phyloP scores from a whole-genome alignment of 2,797 vertebrate genomes.

The Pseudochromis fuscus region DNA sequence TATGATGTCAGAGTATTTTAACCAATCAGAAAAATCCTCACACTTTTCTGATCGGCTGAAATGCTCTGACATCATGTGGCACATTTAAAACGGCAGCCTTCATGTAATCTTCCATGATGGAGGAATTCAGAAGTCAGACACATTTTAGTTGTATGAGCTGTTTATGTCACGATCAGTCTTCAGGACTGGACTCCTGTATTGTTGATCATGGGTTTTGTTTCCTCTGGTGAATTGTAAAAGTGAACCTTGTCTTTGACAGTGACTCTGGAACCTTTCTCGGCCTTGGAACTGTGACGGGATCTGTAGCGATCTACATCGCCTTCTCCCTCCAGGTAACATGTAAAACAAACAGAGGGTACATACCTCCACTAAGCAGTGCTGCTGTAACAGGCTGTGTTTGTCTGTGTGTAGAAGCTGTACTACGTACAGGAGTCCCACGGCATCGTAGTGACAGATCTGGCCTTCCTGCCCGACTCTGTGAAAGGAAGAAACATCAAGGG shows the following conservation, averaged over 20 bases:
- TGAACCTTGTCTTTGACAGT: constrained; percentile 78
- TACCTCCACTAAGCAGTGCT: not conserved
- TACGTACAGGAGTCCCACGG: constrained; percentile 93
- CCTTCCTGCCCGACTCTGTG: constrained; percentile 88
- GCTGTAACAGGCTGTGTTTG: not conserved
- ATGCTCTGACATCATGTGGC: too few species aligned
- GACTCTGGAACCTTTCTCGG: constrained; percentile 96
- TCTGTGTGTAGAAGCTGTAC: constrained; percentile 89
- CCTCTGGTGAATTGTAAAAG: too few species aligned
- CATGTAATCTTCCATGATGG: too few species aligned
- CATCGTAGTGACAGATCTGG: constrained; percentile 94
- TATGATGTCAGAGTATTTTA: too few species aligned
- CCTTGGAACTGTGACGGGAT: constrained; percentile 95
- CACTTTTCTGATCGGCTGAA: too few species aligned
- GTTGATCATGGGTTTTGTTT: too few species aligned
- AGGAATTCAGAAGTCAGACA: too few species aligned
- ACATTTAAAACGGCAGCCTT: too few species aligned
- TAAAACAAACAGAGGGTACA: not conserved
- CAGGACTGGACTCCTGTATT: too few species aligned
- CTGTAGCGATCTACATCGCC: constrained; percentile 93
- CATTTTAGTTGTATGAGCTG: too few species aligned
- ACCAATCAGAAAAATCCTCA: too few species aligned
- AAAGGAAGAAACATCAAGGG: constrained; percentile 85
- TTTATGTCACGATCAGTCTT: too few species aligned
- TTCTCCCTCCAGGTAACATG: constrained; percentile 94